Conservation (phyloP, 92 coral and sea anemone species). For the Chrysogorgia sp. region DNA sequence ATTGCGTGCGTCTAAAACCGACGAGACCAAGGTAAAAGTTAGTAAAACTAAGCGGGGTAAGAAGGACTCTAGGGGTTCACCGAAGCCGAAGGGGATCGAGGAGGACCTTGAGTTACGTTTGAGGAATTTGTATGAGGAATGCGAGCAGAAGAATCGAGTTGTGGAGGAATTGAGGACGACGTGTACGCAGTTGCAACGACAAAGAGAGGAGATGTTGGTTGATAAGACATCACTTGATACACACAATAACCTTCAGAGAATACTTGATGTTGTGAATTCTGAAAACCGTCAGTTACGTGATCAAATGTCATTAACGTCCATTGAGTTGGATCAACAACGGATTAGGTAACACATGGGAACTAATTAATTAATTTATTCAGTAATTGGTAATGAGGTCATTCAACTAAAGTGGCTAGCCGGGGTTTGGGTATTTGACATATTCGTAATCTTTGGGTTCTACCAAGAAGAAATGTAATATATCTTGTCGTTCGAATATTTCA, state of each 20-base stretch:
- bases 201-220: constrained; percentile 78
- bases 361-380: not conserved
- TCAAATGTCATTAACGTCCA: constrained; percentile 65
- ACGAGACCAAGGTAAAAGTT: constrained; percentile 27
- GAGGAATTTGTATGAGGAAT: constrained; percentile 55
- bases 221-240: constrained; percentile 45
- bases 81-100: not conserved
- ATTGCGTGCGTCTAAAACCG: constrained; percentile 21
- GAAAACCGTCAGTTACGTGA: constrained; percentile 76
- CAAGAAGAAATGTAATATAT: too few species aligned
- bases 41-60: constrained; percentile 44
- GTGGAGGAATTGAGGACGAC: constrained; percentile 69
- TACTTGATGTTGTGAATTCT: constrained; percentile 53
- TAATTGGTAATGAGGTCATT: not conserved
- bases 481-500: too few species aligned
- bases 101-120: constrained; percentile 17
- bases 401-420: too few species aligned
- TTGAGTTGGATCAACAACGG: constrained; percentile 88
- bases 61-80: constrained; percentile 10
- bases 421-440: too few species aligned
- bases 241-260: constrained; percentile 43
- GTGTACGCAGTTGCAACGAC: constrained; percentile 75
- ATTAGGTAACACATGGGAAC: constrained; percentile 52
- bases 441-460: too few species aligned
- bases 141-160: constrained; percentile 73